Percentiles rank a stretch among this genome's conserved stretches.
Conservation (phyloP, 1,140 invertebrate species). For the Drosophila gunungcola region DNA sequence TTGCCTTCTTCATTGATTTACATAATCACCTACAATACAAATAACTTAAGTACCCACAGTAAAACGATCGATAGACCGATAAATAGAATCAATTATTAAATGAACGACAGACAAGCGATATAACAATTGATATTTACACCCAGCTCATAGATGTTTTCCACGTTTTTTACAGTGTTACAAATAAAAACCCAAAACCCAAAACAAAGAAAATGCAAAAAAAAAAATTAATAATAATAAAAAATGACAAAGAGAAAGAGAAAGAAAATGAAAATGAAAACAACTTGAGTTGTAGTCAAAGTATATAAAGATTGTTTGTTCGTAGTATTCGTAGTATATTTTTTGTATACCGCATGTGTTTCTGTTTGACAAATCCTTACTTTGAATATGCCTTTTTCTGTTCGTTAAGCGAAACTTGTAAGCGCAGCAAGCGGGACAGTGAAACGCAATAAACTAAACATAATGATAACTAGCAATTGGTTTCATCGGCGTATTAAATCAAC, state of each 20-base stretch:
- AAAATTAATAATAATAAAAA: neutral
- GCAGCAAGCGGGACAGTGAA: conserved; percentile 55
- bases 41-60: conserved; percentile 46
- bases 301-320: conserved; percentile 64
- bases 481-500: conserved; percentile 65
- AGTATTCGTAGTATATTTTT: conserved; percentile 45
- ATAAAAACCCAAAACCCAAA: conserved; percentile 12
- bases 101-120: conserved; percentile 2
- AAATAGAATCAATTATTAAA: conserved; percentile 32
- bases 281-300: conserved; percentile 41
- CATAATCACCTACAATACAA: conserved; percentile 81
- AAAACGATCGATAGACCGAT: conserved; percentile 40
- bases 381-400: conserved; percentile 70
- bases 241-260: conserved; percentile 7
- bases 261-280: conserved; percentile 8
- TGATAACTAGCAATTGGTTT: conserved; percentile 70
- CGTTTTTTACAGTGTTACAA: conserved; percentile 49
- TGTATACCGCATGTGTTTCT: conserved; percentile 38
- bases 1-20: conserved; percentile 69
- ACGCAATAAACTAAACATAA: conserved; percentile 61
- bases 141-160: conserved; percentile 42
- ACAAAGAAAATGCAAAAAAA: conserved; percentile 6
- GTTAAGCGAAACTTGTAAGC: conserved; percentile 78
- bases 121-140: conserved; percentile 53
- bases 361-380: conserved; percentile 35